A percentile compares a stretch with the other conserved stretches of the same genome.
These are phyloP conservation scores for Crossaster papposus DNA, from an alignment of 53 echinoderm and acorn worm species.

Conservation along the genomic window DNA sequence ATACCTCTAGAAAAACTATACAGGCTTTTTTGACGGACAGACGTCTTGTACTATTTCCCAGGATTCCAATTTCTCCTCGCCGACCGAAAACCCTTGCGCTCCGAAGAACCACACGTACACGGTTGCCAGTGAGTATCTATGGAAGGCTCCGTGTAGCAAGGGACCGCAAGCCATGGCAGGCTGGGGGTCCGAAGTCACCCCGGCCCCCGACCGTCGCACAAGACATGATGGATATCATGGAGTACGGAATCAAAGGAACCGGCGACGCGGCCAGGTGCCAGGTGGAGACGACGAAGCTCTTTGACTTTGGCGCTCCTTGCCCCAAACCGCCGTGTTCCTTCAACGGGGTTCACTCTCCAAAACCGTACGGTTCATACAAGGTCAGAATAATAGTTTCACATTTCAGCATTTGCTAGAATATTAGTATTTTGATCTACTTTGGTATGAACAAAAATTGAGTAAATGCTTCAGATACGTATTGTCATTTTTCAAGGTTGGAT, in stretches of 20 bases:
- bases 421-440: too few relatives aligned
- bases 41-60: neutral
- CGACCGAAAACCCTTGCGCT: slow-evolving; percentile 33
- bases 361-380: slow-evolving; percentile 30
- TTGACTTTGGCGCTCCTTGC: slow-evolving; percentile 32
- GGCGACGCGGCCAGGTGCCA: slow-evolving; percentile 24
- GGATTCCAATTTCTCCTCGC: slow-evolving; percentile 15
- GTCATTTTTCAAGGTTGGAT: too few relatives aligned
- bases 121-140: slow-evolving; percentile 26
- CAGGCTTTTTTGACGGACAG: neutral
- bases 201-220: neutral
- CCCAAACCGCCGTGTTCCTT: slow-evolving; percentile 32
- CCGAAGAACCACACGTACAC: slow-evolving; percentile 11
- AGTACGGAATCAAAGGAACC: slow-evolving; percentile 27
- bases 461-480: too few relatives aligned
- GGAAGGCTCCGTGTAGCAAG: slow-evolving; percentile 48
- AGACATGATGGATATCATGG: slow-evolving; percentile 8
- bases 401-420: too few relatives aligned
- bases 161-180: slow-evolving; percentile 42
- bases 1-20: too few relatives aligned
- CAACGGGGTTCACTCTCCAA: slow-evolving; percentile 33
- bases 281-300: neutral
- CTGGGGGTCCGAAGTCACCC: slow-evolving; percentile 60
- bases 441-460: too few relatives aligned
- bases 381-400: neutral